These are phyloP conservation scores for Lophius americanus DNA, from an alignment of 2,797 vertebrate species.

Conservation along the genomic window DNA sequence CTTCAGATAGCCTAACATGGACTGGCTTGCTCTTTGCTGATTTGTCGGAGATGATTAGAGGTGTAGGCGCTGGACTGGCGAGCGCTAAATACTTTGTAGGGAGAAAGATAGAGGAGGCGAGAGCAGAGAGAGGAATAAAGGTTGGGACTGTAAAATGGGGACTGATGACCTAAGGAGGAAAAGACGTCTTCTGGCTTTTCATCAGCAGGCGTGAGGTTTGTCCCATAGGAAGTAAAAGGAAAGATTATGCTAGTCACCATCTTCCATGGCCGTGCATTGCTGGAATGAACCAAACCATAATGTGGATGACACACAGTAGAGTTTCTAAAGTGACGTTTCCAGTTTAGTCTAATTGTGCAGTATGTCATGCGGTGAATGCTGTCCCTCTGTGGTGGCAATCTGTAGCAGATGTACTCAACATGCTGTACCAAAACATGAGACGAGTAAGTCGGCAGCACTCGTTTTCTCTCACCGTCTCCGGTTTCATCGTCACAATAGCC, in stretches of 20 bases:
- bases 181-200: slow-evolving; percentile 12
- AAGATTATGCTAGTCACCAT: slow-evolving; percentile 22
- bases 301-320: not conserved
- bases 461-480: not conserved
- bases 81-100: slow-evolving; percentile 8
- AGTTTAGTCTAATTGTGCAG: slow-evolving; percentile 64
- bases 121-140: not conserved
- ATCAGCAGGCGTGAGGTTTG: slow-evolving; percentile 17
- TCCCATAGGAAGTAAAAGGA: slow-evolving; percentile 14
- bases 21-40: slow-evolving; percentile 7
- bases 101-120: slow-evolving; percentile 29
- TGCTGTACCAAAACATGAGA: slow-evolving; percentile 82
- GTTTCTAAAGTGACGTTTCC: slow-evolving; percentile 23
- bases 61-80: slow-evolving; percentile 20
- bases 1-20: slow-evolving; percentile 13
- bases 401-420: slow-evolving; percentile 78
- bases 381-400: slow-evolving; percentile 72
- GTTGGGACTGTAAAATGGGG: slow-evolving; percentile 15
- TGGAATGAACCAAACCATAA: slow-evolving; percentile 4
- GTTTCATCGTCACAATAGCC: not conserved
- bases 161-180: slow-evolving; percentile 25
- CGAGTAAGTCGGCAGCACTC: slow-evolving; percentile 73
- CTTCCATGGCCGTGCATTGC: not conserved
- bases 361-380: slow-evolving; percentile 76
- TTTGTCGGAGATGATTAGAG: slow-evolving; percentile 25